A percentile compares a stretch with the other conserved stretches of the same genome.
Evolutionary conservation across 2,888 invertebrate genomes (phyloP).

Genomic region (Cepaea hortensis): DNA sequence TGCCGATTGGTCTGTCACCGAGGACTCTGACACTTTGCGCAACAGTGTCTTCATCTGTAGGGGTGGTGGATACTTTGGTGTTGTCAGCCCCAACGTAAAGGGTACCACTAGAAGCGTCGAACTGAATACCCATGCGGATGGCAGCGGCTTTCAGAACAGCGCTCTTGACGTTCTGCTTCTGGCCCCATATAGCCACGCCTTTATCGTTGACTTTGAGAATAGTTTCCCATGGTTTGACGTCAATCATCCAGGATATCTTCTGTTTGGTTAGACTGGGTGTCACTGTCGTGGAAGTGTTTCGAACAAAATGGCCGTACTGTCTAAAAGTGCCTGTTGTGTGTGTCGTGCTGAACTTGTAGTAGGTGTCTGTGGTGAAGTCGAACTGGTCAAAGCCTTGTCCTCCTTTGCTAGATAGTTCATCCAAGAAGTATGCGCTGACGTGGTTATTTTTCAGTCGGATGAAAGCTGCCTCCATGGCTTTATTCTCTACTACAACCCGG

Average conservation of each 20-base stretch:
- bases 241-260: constrained; percentile 52
- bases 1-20: constrained; percentile 49
- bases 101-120: constrained; percentile 47
- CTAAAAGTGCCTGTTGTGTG: constrained; percentile 53
- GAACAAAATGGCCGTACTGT: constrained; percentile 52
- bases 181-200: constrained; percentile 50
- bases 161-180: constrained; percentile 51
- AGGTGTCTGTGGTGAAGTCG: constrained; percentile 53
- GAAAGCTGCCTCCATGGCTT: constrained; percentile 51
- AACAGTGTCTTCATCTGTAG: constrained; percentile 44
- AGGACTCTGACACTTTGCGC: constrained; percentile 47
- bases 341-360: constrained; percentile 48
- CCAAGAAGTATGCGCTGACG: constrained; percentile 52
- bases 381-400: constrained; percentile 51
- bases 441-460: constrained; percentile 48
- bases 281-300: constrained; percentile 50
- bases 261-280: constrained; percentile 50
- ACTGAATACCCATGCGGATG: constrained; percentile 47
- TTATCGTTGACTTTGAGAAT: constrained; percentile 52
- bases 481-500: constrained; percentile 49
- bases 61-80: constrained; percentile 39
- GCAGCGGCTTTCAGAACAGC: constrained; percentile 50
- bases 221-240: constrained; percentile 53
- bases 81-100: constrained; percentile 52
- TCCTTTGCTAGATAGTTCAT: constrained; percentile 52